phyloP scores from a whole-genome alignment of 2,888 invertebrate genomes.

The Phragmatobia fuliginosa region DNA sequence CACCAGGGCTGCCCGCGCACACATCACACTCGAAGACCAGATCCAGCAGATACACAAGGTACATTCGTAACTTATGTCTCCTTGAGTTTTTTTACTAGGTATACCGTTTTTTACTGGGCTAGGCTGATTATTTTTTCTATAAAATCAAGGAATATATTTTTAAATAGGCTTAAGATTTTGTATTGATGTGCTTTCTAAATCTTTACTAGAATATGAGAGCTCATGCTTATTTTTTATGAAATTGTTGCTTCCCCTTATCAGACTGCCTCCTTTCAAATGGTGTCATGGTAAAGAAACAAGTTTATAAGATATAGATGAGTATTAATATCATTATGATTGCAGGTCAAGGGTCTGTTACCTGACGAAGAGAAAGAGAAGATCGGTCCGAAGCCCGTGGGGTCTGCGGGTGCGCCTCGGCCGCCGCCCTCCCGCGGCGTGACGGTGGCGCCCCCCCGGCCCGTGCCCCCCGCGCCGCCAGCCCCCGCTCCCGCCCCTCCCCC shows the following conservation, averaged over 20 bases:
- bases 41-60: slow-evolving; percentile 99
- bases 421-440: slow-evolving; percentile 32
- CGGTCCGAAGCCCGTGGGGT: slow-evolving; percentile 93
- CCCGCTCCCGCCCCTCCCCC: slow-evolving; percentile 61
- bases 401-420: slow-evolving; percentile 45
- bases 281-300: too few species aligned
- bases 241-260: too few species aligned
- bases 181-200: too few species aligned
- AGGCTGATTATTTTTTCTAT: not conserved
- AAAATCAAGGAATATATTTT: too few species aligned
- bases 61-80: not conserved
- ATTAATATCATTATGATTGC: not conserved
- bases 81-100: too few species aligned
- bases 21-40: slow-evolving; percentile 98
- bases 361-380: slow-evolving; percentile 99
- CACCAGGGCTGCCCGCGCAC: slow-evolving; percentile 96
- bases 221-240: too few species aligned
- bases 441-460: slow-evolving; percentile 48
- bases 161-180: too few species aligned
- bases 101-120: not conserved
- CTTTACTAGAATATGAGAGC: too few species aligned
- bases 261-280: too few species aligned
- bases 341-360: slow-evolving; percentile 94
- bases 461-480: slow-evolving; percentile 58
- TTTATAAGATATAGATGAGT: too few species aligned